phyloP scores from a whole-genome alignment of 2,113 vertebrate genomes.

The Myrmecophaga tridactyla region DNA sequence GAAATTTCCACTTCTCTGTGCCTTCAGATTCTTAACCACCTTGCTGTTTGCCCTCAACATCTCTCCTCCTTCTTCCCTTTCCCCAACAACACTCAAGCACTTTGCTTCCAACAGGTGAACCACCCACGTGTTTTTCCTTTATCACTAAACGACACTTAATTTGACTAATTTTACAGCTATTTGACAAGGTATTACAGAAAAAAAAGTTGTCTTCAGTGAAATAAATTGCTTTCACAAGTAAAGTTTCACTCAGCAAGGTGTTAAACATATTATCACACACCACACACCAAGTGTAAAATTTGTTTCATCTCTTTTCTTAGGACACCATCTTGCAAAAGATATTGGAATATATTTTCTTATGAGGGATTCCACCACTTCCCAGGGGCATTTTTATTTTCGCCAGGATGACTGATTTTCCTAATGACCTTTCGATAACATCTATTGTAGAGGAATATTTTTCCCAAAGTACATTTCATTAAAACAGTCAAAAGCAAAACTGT shows the following conservation, averaged over 20 bases:
- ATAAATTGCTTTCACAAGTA: constrained; percentile 73
- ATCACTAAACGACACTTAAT: constrained; percentile 68
- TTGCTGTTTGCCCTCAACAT: not conserved
- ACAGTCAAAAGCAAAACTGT: not conserved
- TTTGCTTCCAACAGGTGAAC: constrained; percentile 29
- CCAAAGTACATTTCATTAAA: constrained; percentile 7
- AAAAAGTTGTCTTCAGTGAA: constrained; percentile 49
- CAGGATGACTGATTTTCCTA: not conserved
- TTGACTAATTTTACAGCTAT: constrained; percentile 61
- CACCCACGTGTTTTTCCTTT: constrained; percentile 12
- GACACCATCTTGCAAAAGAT: constrained; percentile 15
- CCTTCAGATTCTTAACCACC: not conserved
- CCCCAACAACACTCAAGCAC: not conserved
- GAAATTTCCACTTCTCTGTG: not conserved
- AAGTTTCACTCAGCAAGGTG: constrained; percentile 66
- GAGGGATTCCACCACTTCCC: not conserved
- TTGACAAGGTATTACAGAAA: constrained; percentile 63
- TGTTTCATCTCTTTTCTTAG: constrained; percentile 44
- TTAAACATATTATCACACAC: constrained; percentile 61
- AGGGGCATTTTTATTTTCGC: not conserved
- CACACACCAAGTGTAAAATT: constrained; percentile 55
- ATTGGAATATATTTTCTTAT: not conserved
- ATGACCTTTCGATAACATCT: constrained; percentile 29
- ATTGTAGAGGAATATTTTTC: not conserved
- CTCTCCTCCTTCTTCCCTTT: not conserved